phyloP scores from a whole-genome alignment of 1,140 invertebrate species.

The Brachionus manjavacas region DNA sequence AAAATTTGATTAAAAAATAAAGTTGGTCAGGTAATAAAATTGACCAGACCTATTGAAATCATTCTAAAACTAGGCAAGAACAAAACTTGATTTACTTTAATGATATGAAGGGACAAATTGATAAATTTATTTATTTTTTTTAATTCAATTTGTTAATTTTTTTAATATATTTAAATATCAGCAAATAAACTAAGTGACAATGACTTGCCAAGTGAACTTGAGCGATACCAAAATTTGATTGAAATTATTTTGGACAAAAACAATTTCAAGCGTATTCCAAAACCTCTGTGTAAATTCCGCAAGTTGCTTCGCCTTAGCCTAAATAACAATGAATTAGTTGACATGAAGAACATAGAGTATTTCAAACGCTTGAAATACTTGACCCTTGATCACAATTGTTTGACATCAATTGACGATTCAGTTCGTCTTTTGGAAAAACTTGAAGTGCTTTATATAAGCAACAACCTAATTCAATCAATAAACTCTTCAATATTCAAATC shows the following conservation, averaged over 20 bases:
- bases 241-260: conserved; percentile 24
- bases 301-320: neutral
- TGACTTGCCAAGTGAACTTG: conserved; percentile 13
- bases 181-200: conserved; percentile 9
- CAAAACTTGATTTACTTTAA: too few relatives aligned
- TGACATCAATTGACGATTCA: neutral
- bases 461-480: conserved; percentile 15
- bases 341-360: conserved; percentile 25
- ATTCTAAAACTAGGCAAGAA: too few relatives aligned
- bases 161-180: neutral
- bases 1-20: too few relatives aligned
- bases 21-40: too few relatives aligned
- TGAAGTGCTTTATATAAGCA: neutral
- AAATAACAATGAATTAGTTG: neutral
- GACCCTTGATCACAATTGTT: neutral
- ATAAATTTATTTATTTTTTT: too few relatives aligned
- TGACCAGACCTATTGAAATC: neutral
- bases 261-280: conserved; percentile 7
- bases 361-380: conserved; percentile 30
- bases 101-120: too few relatives aligned
- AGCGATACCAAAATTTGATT: conserved; percentile 1
- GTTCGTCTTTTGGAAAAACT: neutral
- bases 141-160: neutral
- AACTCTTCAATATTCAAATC: conserved; percentile 8
- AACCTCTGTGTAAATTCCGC: neutral